Percentiles rank a stretch among this genome's conserved stretches.
phyloP scores from a whole-genome alignment of 2,113 vertebrate species.

The Scortum barcoo region DNA sequence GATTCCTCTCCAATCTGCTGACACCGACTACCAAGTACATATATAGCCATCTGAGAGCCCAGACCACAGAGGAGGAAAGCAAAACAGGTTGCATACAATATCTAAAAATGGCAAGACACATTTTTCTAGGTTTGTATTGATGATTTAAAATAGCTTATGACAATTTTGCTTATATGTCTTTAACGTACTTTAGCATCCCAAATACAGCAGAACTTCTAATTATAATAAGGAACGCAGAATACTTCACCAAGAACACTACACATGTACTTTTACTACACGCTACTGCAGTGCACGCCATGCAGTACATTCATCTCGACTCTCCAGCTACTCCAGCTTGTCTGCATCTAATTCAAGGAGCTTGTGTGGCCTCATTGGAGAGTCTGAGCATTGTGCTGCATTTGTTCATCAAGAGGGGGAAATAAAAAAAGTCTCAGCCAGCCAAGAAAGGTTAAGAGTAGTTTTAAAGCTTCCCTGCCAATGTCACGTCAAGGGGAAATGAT shows the following conservation, averaged over 20 bases:
- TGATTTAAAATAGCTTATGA: neutral
- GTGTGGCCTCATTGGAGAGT: constrained; percentile 36
- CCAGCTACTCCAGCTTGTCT: constrained; percentile 33
- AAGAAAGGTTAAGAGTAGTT: constrained; percentile 41
- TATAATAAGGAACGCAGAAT: neutral
- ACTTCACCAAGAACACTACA: constrained; percentile 15
- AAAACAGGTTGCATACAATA: neutral
- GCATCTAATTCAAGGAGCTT: constrained; percentile 40
- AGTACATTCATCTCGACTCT: neutral
- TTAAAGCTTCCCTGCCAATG: constrained; percentile 59
- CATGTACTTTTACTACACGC: neutral
- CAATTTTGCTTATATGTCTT: neutral
- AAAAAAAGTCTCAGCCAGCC: neutral
- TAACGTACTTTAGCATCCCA: neutral
- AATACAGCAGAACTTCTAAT: constrained; percentile 7
- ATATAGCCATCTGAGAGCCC: constrained; percentile 17
- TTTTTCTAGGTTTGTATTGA: neutral
- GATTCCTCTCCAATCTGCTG: constrained; percentile 28
- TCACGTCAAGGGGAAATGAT: constrained; percentile 71
- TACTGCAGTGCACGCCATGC: constrained; percentile 22
- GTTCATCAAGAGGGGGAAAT: constrained; percentile 27
- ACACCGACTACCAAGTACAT: constrained; percentile 23
- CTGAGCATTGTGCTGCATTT: constrained; percentile 18
- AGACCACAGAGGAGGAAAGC: neutral
- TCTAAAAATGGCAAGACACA: constrained; percentile 7